These are phyloP conservation scores for Nematopogon swammerdamellus DNA, from an alignment of 2,888 invertebrate species.

Conservation along the genomic window DNA sequence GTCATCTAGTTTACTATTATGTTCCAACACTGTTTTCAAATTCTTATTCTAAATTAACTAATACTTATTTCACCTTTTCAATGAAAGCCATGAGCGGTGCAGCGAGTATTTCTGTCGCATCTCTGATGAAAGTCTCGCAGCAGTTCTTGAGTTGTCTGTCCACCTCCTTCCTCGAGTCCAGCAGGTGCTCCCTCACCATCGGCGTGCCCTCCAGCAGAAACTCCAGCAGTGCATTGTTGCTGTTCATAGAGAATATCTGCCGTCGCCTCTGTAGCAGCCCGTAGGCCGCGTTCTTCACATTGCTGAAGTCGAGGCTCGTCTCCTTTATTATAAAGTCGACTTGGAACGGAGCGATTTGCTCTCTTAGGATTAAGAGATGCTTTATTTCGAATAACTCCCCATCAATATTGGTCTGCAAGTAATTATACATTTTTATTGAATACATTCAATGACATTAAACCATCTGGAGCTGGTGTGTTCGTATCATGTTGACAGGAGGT, in stretches of 20 bases:
- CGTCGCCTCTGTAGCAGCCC: slow-evolving; percentile 73
- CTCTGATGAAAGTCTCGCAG: slow-evolving; percentile 85
- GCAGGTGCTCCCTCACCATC: slow-evolving; percentile 84
- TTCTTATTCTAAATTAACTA: too few relatives aligned
- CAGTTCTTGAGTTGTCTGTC: slow-evolving; percentile 87
- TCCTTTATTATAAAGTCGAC: slow-evolving; percentile 93
- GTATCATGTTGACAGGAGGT: background rate
- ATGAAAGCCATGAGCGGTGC: slow-evolving; percentile 72
- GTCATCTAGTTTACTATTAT: too few relatives aligned
- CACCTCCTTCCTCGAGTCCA: slow-evolving; percentile 95
- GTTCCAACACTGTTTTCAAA: too few relatives aligned
- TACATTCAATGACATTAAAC: background rate
- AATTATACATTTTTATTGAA: slow-evolving; percentile 3
- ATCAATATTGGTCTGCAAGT: slow-evolving; percentile 71
- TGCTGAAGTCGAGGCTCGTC: slow-evolving; percentile 90
- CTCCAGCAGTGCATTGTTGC: slow-evolving; percentile 90
- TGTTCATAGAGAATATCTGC: slow-evolving; percentile 81
- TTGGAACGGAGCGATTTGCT: slow-evolving; percentile 98
- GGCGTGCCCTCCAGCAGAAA: slow-evolving; percentile 92
- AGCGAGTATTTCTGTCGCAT: slow-evolving; percentile 71
- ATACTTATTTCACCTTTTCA: too few relatives aligned
- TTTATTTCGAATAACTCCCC: slow-evolving; percentile 97
- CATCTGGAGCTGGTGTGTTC: background rate
- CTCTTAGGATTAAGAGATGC: slow-evolving; percentile 92
- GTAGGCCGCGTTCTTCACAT: slow-evolving; percentile 83